A percentile compares a stretch with the other conserved stretches of the same genome.
Conservation (phyloP, 2,113 vertebrate species). For the Potamarius usumacintae region DNA sequence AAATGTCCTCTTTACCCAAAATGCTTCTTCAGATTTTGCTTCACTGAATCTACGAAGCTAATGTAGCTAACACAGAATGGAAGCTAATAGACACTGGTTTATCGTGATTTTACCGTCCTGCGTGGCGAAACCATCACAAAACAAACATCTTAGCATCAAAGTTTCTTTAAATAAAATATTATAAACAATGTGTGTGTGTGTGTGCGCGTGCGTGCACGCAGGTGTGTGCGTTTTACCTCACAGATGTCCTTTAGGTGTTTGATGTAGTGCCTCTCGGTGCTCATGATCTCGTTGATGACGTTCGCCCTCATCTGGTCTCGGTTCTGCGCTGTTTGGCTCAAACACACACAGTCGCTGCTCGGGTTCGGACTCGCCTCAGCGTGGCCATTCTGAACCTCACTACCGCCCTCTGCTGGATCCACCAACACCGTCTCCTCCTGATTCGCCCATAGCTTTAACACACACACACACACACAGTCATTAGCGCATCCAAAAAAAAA, state of each 20-base stretch:
- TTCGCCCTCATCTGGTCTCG: slow-evolving; percentile 99
- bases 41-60: neutral
- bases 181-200: neutral
- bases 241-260: slow-evolving; percentile 99
- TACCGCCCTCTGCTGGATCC: slow-evolving; percentile 85
- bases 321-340: slow-evolving; percentile 93
- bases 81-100: neutral
- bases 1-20: neutral
- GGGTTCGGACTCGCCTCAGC: slow-evolving; percentile 78
- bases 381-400: slow-evolving; percentile 95
- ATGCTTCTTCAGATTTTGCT: neutral
- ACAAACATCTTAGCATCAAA: neutral
- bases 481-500: slow-evolving; percentile 16
- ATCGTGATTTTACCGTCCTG: neutral
- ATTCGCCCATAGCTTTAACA: slow-evolving; percentile 95
- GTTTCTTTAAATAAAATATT: neutral
- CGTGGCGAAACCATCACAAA: neutral
- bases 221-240: slow-evolving; percentile 76
- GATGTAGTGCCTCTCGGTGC: slow-evolving; percentile 98
- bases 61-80: neutral
- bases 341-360: slow-evolving; percentile 91
- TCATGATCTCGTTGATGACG: slow-evolving; percentile 67
- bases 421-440: slow-evolving; percentile 86
- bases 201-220: too few relatives aligned
- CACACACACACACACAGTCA: slow-evolving; percentile 42